A percentile compares a stretch with the other conserved stretches of the same genome.
Evolutionary conservation across 2,888 invertebrate species (phyloP).

Genomic region (Synanthedon formicaeformis): DNA sequence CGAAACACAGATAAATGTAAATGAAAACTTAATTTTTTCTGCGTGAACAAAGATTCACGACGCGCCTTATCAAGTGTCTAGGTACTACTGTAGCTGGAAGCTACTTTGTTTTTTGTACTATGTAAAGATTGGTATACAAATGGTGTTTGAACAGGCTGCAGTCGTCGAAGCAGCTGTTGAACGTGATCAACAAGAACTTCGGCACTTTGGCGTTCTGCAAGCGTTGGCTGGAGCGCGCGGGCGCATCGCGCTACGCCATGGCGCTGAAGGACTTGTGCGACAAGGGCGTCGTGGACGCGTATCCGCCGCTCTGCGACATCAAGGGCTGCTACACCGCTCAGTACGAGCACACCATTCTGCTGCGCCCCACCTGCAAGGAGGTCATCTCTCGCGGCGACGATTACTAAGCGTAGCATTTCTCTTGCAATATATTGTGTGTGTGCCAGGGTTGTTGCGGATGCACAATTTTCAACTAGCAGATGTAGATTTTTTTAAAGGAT

Average conservation of each 20-base stretch:
- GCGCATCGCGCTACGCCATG: constrained; percentile 98
- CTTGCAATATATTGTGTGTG: no score
- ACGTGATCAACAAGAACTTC: constrained; percentile 95
- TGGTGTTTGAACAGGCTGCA: constrained; percentile 73
- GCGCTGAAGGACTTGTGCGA: constrained; percentile 98
- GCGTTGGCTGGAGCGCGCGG: constrained; percentile 97
- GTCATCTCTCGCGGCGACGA: constrained; percentile 96
- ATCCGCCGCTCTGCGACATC: constrained; percentile 97
- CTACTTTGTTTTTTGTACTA: no score
- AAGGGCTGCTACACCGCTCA: constrained; percentile 99
- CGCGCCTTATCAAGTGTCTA: no score
- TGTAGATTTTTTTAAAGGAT: no score
- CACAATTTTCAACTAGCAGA: no score
- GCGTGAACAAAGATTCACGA: no score
- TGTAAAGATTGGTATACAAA: no score
- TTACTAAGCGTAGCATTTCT: constrained; percentile 71
- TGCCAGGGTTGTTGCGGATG: no score
- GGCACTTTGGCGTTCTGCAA: constrained; percentile 98
- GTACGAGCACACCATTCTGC: constrained; percentile 97
- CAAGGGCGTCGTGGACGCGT: constrained; percentile 97
- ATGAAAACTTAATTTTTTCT: no score
- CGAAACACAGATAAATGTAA: no score
- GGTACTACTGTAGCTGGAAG: no score
- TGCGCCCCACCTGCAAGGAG: constrained; percentile 98
- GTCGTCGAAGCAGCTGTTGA: constrained; percentile 92